Evolutionary conservation across 1,140 invertebrate genomes (phyloP).

Genomic region (Drosophila saltans): DNA sequence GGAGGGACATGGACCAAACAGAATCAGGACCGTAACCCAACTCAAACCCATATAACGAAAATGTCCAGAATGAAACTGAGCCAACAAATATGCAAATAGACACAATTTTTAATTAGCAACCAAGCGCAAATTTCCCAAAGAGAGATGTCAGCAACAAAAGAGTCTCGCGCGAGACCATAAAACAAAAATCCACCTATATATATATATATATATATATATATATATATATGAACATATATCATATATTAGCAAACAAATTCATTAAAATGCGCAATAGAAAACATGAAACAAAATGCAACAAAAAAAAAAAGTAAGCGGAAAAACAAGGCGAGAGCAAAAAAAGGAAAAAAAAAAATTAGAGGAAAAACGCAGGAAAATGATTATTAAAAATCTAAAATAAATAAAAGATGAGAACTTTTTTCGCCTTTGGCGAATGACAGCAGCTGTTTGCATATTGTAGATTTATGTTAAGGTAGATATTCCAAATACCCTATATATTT

Average conservation of each 20-base stretch:
- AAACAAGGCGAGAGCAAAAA: constrained; percentile 21
- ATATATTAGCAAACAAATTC: constrained; percentile 74
- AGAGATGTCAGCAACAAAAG: constrained; percentile 78
- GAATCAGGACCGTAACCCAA: not conserved
- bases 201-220: constrained; percentile 51
- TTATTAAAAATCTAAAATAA: constrained; percentile 82
- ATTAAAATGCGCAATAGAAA: constrained; percentile 74
- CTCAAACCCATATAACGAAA: not conserved
- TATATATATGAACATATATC: constrained; percentile 45
- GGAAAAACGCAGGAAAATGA: constrained; percentile 56
- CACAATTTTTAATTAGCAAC: constrained; percentile 81
- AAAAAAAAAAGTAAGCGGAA: constrained; percentile 26
- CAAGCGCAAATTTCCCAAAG: constrained; percentile 70
- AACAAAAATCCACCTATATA: constrained; percentile 39
- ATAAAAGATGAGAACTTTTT: constrained; percentile 76
- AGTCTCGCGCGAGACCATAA: constrained; percentile 33
- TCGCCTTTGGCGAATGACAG: constrained; percentile 70
- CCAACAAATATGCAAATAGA: constrained; percentile 78
- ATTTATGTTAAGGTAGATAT: constrained; percentile 50
- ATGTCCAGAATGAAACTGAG: constrained; percentile 11
- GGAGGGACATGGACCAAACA: not conserved
- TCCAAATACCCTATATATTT: constrained; percentile 61
- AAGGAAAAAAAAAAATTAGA: not conserved
- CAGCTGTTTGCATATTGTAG: constrained; percentile 78
- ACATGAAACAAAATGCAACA: constrained; percentile 65